Evolutionary conservation across 2,888 invertebrate species (phyloP).

Genomic region (Iselma pallidipennis): DNA sequence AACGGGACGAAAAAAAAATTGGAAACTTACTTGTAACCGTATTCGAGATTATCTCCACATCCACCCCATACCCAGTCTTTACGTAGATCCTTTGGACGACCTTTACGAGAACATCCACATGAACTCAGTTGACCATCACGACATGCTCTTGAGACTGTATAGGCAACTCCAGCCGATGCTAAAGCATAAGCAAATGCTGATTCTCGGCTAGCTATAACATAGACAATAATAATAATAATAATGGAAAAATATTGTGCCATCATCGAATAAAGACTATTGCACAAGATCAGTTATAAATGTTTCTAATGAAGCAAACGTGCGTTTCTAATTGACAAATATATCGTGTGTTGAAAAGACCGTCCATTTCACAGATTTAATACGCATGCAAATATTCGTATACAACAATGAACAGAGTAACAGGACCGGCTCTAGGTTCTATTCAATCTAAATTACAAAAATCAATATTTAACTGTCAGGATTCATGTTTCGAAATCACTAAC

Average conservation of each 20-base stretch:
- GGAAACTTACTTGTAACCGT: conserved; percentile 83
- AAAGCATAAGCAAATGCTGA: conserved; percentile 92
- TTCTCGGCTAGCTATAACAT: conserved; percentile 74
- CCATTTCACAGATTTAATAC: conserved; percentile 23
- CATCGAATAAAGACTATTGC: background rate
- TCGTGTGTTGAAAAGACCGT: conserved; percentile 18
- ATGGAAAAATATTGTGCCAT: background rate
- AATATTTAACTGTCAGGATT: background rate
- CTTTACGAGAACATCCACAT: conserved; percentile 86
- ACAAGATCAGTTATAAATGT: conserved; percentile 25
- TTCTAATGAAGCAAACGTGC: conserved; percentile 35
- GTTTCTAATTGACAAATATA: conserved; percentile 24
- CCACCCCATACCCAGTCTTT: conserved; percentile 98
- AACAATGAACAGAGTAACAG: conserved; percentile 6
- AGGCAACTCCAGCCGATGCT: conserved; percentile 85
- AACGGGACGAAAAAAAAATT: background rate
- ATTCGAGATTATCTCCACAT: conserved; percentile 96
- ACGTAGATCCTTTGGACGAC: conserved; percentile 80
- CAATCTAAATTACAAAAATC: background rate
- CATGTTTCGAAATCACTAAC: background rate
- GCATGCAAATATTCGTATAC: conserved; percentile 24
- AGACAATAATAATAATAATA: conserved; percentile 2
- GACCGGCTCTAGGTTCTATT: background rate
- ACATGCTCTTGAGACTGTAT: conserved; percentile 87
- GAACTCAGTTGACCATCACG: conserved; percentile 87